Evolutionary conservation across 2,888 invertebrate genomes (phyloP), one percentile per base, ranked within the genome.

Genomic region (Sarcophaga rosellei): DNA sequence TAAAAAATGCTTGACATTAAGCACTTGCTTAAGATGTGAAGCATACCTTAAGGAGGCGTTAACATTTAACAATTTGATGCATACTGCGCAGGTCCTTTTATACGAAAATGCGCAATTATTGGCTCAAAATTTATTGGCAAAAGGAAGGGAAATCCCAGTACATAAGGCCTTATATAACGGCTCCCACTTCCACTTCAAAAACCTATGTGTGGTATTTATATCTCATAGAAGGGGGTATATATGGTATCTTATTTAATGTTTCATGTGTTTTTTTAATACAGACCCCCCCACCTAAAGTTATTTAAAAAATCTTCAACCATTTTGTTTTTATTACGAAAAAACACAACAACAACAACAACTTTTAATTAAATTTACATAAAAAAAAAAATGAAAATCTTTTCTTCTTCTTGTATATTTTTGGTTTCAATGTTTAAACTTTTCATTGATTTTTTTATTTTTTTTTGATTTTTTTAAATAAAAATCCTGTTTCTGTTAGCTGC

Each of bases 21-120:
- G 20, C 44, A 12, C 17, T 75, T 65, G 25, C 57, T 75, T 8
- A 66, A 70, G 62, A 86, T 78, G 53, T 83, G 78, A 78, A 75
- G 86, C 84, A 74, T 84, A 86, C 61, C 53, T 84, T 62, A n/a
- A 25, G 86, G 86, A 53, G 86, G 84, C 84, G 86, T 84, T 62
- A 44, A 25, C 81, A 15, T 81, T 76, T 70, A 57, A 1, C 2
- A 2, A 45, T 23, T n/a, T 25, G 47, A 12, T 25, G 53, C 12
- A 11, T 3, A 72, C 4, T 77, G 84, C 86, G 84, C 84, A 86
- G 68, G 84, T 47, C 25, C 17, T 53, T 12, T 0, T 6, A 12
- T 23, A 8, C 12, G n/a, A 20, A 73, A 15, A 20, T 17, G 4
- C 15, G 15, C 2, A 47, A 2, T 23, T 4, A 86, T 86, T 86